Evolutionary conservation across 2,888 invertebrate species (phyloP).

Genomic region (Plagiodera versicolora): DNA sequence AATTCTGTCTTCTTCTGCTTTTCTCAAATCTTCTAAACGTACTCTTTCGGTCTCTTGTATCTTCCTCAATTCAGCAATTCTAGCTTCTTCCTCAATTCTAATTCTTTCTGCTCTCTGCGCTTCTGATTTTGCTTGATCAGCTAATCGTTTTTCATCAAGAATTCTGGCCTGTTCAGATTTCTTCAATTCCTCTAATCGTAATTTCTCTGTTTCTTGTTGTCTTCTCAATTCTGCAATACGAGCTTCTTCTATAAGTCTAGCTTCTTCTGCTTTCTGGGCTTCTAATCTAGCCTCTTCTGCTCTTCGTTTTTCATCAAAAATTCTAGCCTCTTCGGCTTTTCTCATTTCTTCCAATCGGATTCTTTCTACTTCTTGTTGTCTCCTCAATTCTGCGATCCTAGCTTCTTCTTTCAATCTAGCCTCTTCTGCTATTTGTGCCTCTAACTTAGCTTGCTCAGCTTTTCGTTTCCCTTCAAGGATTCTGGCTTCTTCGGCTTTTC

Average conservation of each 20-base stretch:
- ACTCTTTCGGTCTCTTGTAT: constrained; percentile 32
- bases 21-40: constrained; percentile 23
- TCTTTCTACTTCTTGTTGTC: constrained; percentile 34
- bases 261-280: constrained; percentile 32
- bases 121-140: constrained; percentile 39
- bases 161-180: constrained; percentile 24
- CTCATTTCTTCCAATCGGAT: constrained; percentile 36
- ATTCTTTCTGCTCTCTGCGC: constrained; percentile 34
- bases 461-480: constrained; percentile 36
- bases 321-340: constrained; percentile 22
- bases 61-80: constrained; percentile 32
- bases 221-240: constrained; percentile 32
- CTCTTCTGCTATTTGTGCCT: constrained; percentile 35
- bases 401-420: constrained; percentile 35
- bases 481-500: constrained; percentile 35
- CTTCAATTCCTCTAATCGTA: constrained; percentile 36
- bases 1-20: constrained; percentile 37
- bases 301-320: constrained; percentile 27
- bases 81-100: constrained; percentile 36
- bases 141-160: constrained; percentile 35
- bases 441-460: constrained; percentile 35
- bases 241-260: constrained; percentile 35
- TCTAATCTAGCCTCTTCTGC: constrained; percentile 27
- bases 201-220: constrained; percentile 35
- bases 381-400: constrained; percentile 35